These are phyloP conservation scores for Hyposoter didymator DNA, from an alignment of 2,888 invertebrate species.

Conservation along the genomic window DNA sequence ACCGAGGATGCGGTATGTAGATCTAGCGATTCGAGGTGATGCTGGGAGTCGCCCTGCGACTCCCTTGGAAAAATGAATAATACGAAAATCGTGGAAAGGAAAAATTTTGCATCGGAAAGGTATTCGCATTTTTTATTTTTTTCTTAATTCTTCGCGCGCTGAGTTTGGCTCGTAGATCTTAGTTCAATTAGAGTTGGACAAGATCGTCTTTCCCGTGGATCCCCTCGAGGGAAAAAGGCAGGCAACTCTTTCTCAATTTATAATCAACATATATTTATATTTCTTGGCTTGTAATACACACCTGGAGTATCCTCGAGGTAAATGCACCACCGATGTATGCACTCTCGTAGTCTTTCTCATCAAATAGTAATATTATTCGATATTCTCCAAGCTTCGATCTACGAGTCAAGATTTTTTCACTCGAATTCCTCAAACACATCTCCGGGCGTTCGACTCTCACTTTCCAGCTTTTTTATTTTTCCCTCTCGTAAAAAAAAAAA, in stretches of 20 bases:
- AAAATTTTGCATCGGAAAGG: neutral
- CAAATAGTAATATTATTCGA: conserved; percentile 59
- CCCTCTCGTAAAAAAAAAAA: conserved; percentile 15
- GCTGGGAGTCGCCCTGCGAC: no score
- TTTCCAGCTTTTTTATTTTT: conserved; percentile 39
- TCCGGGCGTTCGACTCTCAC: conserved; percentile 48
- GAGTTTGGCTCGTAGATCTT: conserved; percentile 60
- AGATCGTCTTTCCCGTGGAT: conserved; percentile 47
- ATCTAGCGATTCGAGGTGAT: no score
- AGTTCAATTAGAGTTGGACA: conserved; percentile 64
- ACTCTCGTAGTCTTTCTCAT: conserved; percentile 44
- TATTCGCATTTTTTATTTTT: neutral
- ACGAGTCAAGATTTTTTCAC: neutral
- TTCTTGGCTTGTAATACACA: conserved; percentile 58
- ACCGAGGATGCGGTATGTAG: conserved; percentile 27
- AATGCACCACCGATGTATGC: conserved; percentile 6
- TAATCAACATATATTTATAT: conserved; percentile 63
- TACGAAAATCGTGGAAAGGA: neutral
- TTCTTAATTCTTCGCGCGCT: neutral
- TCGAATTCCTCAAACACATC: neutral
- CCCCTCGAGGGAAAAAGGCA: conserved; percentile 37
- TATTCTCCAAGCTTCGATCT: conserved; percentile 28
- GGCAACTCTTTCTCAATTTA: conserved; percentile 56
- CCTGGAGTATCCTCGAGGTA: conserved; percentile 34
- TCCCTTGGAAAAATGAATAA: neutral